These are phyloP conservation scores for Lasiurus cinereus DNA, from an alignment of 2,113 vertebrate genomes.

Conservation along the genomic window DNA sequence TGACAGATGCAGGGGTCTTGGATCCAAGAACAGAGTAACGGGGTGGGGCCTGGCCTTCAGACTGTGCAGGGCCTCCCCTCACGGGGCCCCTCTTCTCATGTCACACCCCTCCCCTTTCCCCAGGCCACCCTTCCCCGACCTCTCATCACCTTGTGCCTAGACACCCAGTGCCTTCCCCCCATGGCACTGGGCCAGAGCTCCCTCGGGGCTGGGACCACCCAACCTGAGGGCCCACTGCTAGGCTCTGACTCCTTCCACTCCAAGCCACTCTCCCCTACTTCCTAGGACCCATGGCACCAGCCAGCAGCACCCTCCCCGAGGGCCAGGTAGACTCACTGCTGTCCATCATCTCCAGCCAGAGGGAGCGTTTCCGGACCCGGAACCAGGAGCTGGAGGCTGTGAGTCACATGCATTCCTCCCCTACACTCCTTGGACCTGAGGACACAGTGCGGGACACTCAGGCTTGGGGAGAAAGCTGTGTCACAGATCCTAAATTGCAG, in stretches of 20 bases:
- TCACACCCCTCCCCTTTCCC: too few species aligned
- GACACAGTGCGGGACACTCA: neutral
- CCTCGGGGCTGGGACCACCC: neutral
- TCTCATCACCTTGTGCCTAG: neutral
- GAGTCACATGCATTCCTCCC: conserved; percentile 55
- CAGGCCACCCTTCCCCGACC: rapidly evolving
- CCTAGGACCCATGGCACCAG: conserved; percentile 72
- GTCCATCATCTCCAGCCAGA: conserved; percentile 98
- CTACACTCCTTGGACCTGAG: neutral
- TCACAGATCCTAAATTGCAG: neutral
- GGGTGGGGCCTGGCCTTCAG: neutral
- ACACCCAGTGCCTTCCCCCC: neutral
- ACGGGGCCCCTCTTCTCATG: neutral
- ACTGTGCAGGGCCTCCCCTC: neutral
- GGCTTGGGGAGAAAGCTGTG: neutral
- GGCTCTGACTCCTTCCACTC: neutral
- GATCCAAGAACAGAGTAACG: neutral
- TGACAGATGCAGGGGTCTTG: neutral
- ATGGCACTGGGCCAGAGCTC: neutral
- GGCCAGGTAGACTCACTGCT: conserved; percentile 97
- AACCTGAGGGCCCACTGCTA: neutral
- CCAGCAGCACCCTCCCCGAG: conserved; percentile 88
- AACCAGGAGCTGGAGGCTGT: conserved; percentile 97
- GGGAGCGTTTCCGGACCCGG: conserved; percentile 95
- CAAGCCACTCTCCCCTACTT: neutral